Evolutionary conservation across 2,797 vertebrate genomes (phyloP), one percentile per base, ranked within the genome.

Genomic region (Coendou prehensilis): DNA sequence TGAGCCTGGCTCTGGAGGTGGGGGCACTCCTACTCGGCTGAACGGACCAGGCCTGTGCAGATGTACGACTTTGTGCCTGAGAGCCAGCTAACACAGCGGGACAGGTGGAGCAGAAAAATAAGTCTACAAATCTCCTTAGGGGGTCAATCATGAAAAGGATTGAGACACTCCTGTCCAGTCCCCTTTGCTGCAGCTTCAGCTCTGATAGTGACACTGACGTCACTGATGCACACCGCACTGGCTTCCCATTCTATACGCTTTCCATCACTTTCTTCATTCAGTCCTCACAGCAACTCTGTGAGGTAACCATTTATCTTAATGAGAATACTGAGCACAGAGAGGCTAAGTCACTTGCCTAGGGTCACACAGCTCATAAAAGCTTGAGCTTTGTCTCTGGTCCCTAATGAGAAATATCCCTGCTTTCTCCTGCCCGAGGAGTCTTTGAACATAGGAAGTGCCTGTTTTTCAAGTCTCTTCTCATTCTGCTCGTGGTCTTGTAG

Each of bases 151-250:
- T 14, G 37, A 18, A 28, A n/a, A 45, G 28, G 37, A 13, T 1
- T 45, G 73, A 41, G 80, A 45, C 33, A 4, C 7, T 4, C n/a
- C 8, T 18, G 30, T 67, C 47, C 10, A 2, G 10, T 33, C 22
- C 37, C 47, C n/a, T n/a, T 14, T 4, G 63, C 73, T 3, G 2
- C 28, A 4, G 41, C 90, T 9, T 63, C 26, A 17, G 14, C 26
- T 69, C 2, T 11, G 4, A 1, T 9, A 6, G 5, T 10, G 0
- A 11, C n/a, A 18, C 28, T 33, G n/a, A 57, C 20, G 1, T 17
- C 30, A 20, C 17, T 1, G 2, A 37, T 8, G 6, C 45, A 0
- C 2, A 23, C 2, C 64, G 1, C 6, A 41, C 52, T 4, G 0
- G 4, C 3, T 50, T 13, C 37, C 1, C 4, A 0, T 28, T 18